A percentile compares a stretch with the other conserved stretches of the same genome.
phyloP scores from a whole-genome alignment of 1,140 invertebrate genomes.

The Pseudomyrmex flavicornis region DNA sequence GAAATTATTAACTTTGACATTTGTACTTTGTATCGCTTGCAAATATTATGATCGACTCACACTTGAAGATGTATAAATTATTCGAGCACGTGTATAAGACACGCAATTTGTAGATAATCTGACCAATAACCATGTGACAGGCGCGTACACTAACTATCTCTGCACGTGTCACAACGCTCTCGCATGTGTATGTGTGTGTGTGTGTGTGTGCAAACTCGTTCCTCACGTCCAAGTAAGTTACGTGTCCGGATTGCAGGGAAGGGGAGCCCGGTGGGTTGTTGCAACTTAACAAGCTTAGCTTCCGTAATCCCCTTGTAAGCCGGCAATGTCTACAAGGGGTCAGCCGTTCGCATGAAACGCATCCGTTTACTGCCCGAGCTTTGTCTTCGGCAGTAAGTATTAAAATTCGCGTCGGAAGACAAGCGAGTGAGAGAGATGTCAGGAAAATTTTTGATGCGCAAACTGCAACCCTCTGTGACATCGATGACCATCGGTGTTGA shows the following conservation, averaged over 20 bases:
- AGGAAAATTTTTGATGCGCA: conserved; percentile 4
- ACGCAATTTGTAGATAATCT: not conserved
- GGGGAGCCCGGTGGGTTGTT: conserved; percentile 76
- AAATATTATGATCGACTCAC: not conserved
- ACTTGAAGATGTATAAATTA: not conserved
- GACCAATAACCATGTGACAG: not conserved
- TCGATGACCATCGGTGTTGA: not conserved
- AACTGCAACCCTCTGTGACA: not conserved
- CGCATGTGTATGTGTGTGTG: too few species aligned
- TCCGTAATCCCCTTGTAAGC: conserved; percentile 85
- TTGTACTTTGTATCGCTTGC: not conserved
- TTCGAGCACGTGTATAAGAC: not conserved
- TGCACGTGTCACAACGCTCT: conserved; percentile 33
- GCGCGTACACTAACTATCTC: conserved; percentile 21
- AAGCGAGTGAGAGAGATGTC: conserved; percentile 47
- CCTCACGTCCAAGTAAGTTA: conserved; percentile 62
- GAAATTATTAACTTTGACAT: not conserved
- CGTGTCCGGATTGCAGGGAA: conserved; percentile 55
- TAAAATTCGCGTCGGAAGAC: conserved; percentile 67
- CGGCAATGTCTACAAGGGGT: conserved; percentile 86
- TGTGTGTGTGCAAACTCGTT: conserved; percentile 30
- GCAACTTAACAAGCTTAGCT: conserved; percentile 85
- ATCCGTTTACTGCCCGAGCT: conserved; percentile 81
- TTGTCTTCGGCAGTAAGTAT: conserved; percentile 71
- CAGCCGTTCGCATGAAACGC: conserved; percentile 85